These are phyloP conservation scores for Aegithalos caudatus DNA, from an alignment of 2,113 vertebrate species.

Conservation along the genomic window DNA sequence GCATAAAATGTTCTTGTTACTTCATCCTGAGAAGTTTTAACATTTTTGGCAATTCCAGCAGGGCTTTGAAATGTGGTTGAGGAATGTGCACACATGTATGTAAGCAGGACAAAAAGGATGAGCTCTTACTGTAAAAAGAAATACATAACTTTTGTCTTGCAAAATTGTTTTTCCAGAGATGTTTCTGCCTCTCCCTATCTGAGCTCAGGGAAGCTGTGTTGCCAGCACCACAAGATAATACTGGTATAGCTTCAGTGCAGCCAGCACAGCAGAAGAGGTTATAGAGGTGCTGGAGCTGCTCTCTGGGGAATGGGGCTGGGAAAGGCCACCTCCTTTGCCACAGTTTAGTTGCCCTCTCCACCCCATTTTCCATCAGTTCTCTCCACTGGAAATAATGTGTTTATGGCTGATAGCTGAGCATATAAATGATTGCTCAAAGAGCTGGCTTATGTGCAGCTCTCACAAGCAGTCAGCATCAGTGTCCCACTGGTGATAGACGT, in stretches of 20 bases:
- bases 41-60: not conserved
- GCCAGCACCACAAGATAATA: not conserved
- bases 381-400: not conserved
- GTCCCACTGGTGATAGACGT: not conserved
- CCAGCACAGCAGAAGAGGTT: not conserved
- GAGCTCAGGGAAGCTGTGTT: not conserved
- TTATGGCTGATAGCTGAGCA: not conserved
- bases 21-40: not conserved
- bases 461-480: not conserved
- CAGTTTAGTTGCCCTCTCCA: not conserved
- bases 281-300: not conserved
- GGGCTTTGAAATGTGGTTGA: not conserved
- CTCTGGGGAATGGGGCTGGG: not conserved
- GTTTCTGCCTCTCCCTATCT: not conserved
- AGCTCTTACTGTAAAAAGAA: not conserved
- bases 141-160: not conserved
- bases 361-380: not conserved
- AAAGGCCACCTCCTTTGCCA: not conserved
- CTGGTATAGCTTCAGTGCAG: not conserved
- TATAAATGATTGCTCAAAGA: not conserved
- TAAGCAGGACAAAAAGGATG: not conserved
- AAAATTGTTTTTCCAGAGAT: not conserved
- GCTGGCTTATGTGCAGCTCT: not conserved
- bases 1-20: not conserved
- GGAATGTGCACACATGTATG: not conserved